These are phyloP conservation scores for Lycaena phlaeas DNA, from an alignment of 2,888 invertebrate species.

Conservation along the genomic window DNA sequence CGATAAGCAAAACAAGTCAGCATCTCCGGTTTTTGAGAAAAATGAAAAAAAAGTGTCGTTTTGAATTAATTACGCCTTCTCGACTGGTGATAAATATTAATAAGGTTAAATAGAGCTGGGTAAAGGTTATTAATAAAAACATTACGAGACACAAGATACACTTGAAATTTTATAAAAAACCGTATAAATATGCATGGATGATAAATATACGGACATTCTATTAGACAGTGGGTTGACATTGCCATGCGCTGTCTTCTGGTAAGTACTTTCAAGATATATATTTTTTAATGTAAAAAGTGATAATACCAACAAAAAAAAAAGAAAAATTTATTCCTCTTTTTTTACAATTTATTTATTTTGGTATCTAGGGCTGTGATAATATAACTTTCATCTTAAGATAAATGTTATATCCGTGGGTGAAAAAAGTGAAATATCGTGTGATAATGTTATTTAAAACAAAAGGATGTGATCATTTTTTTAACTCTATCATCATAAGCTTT, in stretches of 20 bases:
- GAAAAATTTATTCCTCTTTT: too few species aligned
- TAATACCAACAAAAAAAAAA: too few species aligned
- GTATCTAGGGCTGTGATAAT: too few species aligned
- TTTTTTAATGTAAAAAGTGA: too few species aligned
- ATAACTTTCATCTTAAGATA: too few species aligned
- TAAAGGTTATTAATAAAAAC: slow-evolving; percentile 6
- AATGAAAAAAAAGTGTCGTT: slow-evolving; percentile 4
- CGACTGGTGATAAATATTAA: neutral
- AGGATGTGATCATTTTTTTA: too few species aligned
- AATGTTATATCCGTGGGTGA: too few species aligned
- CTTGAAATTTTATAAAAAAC: neutral
- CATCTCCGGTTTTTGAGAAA: neutral
- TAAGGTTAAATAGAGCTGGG: neutral
- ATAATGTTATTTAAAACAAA: too few species aligned
- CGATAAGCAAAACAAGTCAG: neutral
- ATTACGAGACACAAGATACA: neutral
- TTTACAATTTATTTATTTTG: too few species aligned
- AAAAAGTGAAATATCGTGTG: too few species aligned
- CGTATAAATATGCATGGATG: slow-evolving; percentile 3
- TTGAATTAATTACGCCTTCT: neutral
- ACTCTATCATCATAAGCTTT: too few species aligned
- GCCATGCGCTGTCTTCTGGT: slow-evolving; percentile 4
- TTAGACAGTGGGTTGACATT: neutral
- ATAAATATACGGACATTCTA: neutral
- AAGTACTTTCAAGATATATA: too few species aligned